A percentile compares a stretch with the other conserved stretches of the same genome.
These are phyloP conservation scores for Pempheris klunzingeri DNA, from an alignment of 2,797 vertebrate species.

Conservation along the genomic window DNA sequence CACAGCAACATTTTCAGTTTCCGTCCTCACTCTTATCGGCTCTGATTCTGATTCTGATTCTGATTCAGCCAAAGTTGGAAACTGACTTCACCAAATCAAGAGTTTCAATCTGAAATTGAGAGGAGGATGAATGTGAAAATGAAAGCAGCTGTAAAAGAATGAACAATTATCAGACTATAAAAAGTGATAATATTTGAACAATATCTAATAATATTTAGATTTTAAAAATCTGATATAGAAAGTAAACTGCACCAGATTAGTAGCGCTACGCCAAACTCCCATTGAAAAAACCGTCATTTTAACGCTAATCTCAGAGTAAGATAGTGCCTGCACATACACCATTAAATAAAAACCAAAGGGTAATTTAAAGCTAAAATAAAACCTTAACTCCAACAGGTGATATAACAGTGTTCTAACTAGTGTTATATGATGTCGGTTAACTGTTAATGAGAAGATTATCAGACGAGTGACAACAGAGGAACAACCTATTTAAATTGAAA, in stretches of 20 bases:
- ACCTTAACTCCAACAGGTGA: background rate
- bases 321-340: background rate
- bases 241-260: background rate
- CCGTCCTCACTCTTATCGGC: background rate
- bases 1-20: background rate
- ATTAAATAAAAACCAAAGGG: background rate
- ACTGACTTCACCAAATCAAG: no score
- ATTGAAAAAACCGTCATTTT: background rate
- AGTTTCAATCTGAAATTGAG: no score
- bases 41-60: background rate
- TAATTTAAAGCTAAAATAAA: background rate
- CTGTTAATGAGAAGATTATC: no score
- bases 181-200: no score
- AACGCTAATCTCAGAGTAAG: background rate
- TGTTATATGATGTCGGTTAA: background rate
- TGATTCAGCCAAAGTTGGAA: no score
- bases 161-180: background rate
- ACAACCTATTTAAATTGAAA: no score
- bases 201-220: no score
- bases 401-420: no score
- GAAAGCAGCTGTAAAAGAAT: background rate
- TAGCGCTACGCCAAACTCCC: background rate
- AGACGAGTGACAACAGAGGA: background rate
- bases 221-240: background rate
- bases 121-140: background rate